Percentiles rank a stretch among this genome's conserved stretches.
Conservation (phyloP, 1,140 invertebrate species). For the Kradibia gibbosae region DNA sequence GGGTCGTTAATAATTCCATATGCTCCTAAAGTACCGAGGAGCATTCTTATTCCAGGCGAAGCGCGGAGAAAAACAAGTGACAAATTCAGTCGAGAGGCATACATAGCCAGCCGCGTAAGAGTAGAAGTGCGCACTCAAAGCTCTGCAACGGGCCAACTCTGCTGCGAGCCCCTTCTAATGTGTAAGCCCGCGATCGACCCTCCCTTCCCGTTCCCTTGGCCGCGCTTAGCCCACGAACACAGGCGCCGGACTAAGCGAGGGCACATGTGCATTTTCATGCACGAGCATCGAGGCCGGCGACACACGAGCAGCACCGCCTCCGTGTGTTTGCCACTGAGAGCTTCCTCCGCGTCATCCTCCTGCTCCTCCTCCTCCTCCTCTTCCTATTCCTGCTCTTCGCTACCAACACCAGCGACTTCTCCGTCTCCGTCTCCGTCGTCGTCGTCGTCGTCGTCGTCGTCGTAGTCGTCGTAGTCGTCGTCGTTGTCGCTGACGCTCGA, state of each 20-base stretch:
- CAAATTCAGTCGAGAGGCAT: background rate
- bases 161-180: background rate
- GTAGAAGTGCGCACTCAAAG: background rate
- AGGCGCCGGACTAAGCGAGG: background rate
- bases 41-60: background rate
- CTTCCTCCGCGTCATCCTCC: background rate
- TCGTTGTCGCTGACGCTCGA: slow-evolving; percentile 6
- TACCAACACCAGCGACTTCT: background rate
- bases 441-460: background rate
- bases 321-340: slow-evolving; percentile 19
- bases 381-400: background rate
- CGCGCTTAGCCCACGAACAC: background rate
- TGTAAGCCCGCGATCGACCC: background rate
- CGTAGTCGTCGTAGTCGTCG: background rate
- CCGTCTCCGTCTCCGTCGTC: background rate
- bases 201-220: background rate
- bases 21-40: background rate
- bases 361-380: background rate
- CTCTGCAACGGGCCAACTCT: background rate
- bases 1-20: background rate
- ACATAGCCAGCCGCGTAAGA: background rate
- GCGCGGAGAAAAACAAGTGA: background rate
- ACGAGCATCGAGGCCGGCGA: background rate
- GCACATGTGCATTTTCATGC: slow-evolving; percentile 26
- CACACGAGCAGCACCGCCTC: background rate